Evolutionary conservation across 2,797 vertebrate species (phyloP).

Genomic region (Lagorchestes hirsutus): DNA sequence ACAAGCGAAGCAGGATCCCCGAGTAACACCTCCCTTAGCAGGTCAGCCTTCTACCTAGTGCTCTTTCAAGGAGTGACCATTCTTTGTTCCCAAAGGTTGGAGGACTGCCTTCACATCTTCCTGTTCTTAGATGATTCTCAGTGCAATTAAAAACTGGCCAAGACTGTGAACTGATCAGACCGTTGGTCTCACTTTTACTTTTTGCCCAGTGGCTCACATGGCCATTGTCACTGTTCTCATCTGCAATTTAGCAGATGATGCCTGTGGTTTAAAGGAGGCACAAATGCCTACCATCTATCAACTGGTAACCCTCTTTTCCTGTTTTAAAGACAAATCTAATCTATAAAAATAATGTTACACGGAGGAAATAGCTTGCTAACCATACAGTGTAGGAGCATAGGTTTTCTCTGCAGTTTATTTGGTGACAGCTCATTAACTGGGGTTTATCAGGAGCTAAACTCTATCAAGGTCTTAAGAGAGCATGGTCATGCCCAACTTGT

Average conservation of each 20-base stretch:
- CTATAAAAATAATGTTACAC: slow-evolving; percentile 20
- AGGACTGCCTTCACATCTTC: slow-evolving; percentile 31
- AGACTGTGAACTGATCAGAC: slow-evolving; percentile 35
- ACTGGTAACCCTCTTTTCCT: neutral
- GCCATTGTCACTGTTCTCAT: slow-evolving; percentile 6
- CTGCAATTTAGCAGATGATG: neutral
- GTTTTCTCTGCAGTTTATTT: slow-evolving; percentile 45
- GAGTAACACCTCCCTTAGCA: slow-evolving; percentile 82
- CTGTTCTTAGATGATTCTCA: slow-evolving; percentile 15
- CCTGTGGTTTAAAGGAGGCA: neutral
- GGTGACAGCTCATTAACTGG: slow-evolving; percentile 20
- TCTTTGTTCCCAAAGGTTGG: slow-evolving; percentile 2
- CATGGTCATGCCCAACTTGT: neutral
- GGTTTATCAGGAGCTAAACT: slow-evolving; percentile 7
- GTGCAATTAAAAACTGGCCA: slow-evolving; percentile 2
- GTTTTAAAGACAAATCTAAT: slow-evolving; percentile 30
- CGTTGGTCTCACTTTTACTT: neutral
- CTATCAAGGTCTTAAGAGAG: neutral
- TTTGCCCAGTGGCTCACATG: neutral
- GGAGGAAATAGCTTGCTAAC: slow-evolving; percentile 21
- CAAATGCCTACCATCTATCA: slow-evolving; percentile 25
- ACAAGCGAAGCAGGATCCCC: slow-evolving; percentile 83
- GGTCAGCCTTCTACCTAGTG: slow-evolving; percentile 78
- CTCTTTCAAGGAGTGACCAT: slow-evolving; percentile 29
- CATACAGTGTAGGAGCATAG: neutral